Evolutionary conservation across 2,797 vertebrate genomes (phyloP).

Genomic region (Delichon dasypus): DNA sequence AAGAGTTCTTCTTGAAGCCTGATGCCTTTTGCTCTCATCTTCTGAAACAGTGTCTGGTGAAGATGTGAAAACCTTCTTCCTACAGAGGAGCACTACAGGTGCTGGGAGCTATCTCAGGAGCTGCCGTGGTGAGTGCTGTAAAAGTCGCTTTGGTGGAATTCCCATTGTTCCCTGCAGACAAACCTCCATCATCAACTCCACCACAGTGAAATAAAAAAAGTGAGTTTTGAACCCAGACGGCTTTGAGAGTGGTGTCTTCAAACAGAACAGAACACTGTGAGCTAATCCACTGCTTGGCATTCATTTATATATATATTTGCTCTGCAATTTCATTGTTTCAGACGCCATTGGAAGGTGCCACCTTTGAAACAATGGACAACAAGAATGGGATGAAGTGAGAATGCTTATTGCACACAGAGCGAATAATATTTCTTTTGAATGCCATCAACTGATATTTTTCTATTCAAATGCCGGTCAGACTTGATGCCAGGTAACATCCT

Average conservation of each 20-base stretch:
- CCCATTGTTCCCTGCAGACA: constrained; percentile 60
- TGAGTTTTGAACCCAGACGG: not conserved
- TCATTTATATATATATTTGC: constrained; percentile 51
- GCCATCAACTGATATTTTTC: constrained; percentile 63
- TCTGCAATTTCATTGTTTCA: constrained; percentile 66
- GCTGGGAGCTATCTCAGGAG: constrained; percentile 36
- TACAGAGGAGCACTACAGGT: constrained; percentile 15
- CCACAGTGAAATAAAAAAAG: constrained; percentile 40
- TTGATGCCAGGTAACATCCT: not conserved
- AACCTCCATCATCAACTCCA: constrained; percentile 62
- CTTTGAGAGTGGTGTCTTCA: constrained; percentile 40
- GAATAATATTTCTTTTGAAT: constrained; percentile 61
- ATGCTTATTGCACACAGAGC: constrained; percentile 62
- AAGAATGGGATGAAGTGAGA: constrained; percentile 44
- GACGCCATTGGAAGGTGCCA: constrained; percentile 48
- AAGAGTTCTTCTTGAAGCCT: constrained; percentile 44
- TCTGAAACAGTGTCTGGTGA: not conserved
- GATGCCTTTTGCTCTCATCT: constrained; percentile 38
- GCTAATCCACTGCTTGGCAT: constrained; percentile 44
- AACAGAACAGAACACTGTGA: constrained; percentile 14
- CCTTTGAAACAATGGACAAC: constrained; percentile 66
- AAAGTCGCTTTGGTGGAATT: constrained; percentile 2
- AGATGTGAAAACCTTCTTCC: constrained; percentile 54
- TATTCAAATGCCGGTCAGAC: not conserved
- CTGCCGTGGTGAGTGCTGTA: not conserved